Evolutionary conservation across 53 echinoderm and acorn worm species (phyloP).

Genomic region (Pentamera pediparva): DNA sequence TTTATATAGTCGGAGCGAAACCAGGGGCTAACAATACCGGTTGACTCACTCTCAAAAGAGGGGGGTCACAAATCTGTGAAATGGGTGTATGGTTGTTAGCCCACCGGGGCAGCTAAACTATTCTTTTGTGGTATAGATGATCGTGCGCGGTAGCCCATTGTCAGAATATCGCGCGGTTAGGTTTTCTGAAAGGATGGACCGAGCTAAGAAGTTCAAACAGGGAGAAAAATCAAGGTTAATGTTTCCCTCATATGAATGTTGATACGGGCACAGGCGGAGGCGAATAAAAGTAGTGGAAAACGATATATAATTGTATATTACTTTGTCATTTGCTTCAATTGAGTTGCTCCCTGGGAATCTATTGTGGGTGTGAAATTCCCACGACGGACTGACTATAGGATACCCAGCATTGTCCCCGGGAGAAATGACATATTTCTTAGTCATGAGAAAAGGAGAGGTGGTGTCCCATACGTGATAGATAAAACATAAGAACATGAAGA

Average conservation of each 20-base stretch:
- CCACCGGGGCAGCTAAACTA: neutral
- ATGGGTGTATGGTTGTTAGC: constrained; percentile 20
- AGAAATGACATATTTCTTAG: neutral
- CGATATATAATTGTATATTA: no score
- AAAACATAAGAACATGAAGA: no score
- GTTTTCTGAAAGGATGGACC: neutral
- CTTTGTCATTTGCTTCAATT: no score
- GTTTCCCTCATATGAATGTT: neutral
- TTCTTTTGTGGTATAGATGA: constrained; percentile 19
- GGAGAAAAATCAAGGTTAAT: constrained; percentile 34
- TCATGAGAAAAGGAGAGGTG: no score
- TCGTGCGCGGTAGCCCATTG: constrained; percentile 26
- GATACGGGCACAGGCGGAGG: no score
- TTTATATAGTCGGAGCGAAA: neutral
- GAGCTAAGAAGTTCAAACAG: constrained; percentile 23
- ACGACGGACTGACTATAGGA: constrained; percentile 1
- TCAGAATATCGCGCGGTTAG: neutral
- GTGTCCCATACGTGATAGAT: no score
- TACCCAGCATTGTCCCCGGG: no score
- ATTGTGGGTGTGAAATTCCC: constrained; percentile 37
- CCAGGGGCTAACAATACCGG: constrained; percentile 3
- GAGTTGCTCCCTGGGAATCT: no score
- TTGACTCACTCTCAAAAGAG: neutral
- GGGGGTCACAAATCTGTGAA: constrained; percentile 13
- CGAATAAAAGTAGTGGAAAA: no score